Conservation (phyloP, 2,797 vertebrate species). For the Percopsis omiscomaycus region DNA sequence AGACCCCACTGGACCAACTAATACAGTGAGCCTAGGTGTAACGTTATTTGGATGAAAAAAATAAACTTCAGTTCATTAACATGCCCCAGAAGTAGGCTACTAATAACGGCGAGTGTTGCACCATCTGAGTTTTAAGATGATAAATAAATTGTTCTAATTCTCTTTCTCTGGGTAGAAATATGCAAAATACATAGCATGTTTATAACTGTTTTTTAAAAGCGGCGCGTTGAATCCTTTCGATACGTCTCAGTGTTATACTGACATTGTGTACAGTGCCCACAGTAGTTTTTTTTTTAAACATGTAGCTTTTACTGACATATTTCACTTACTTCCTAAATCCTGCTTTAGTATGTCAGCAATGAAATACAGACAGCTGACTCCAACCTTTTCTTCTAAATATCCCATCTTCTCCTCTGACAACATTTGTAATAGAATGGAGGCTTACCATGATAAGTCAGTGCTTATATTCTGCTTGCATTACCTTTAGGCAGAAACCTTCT, state of each 20-base stretch:
- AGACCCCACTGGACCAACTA: slow-evolving; percentile 29
- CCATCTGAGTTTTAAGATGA: no score
- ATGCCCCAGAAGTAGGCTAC: background rate
- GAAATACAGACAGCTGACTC: slow-evolving; percentile 45
- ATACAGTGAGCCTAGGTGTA: background rate
- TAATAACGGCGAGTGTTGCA: no score
- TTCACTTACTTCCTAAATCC: slow-evolving; percentile 10
- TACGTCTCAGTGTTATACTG: background rate
- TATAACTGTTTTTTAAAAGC: background rate
- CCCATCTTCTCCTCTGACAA: slow-evolving; percentile 23
- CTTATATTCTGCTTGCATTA: background rate
- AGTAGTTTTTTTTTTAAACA: background rate
- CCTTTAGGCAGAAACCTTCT: background rate
- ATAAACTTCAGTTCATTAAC: background rate
- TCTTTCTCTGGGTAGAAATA: no score
- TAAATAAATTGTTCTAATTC: no score
- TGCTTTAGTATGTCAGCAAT: slow-evolving; percentile 44
- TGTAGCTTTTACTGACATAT: slow-evolving; percentile 19
- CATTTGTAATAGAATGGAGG: background rate
- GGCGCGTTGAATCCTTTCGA: background rate
- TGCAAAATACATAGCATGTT: no score
- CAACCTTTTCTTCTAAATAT: slow-evolving; percentile 33
- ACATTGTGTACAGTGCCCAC: background rate
- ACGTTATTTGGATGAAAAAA: background rate
- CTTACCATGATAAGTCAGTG: slow-evolving; percentile 10